Conservation (phyloP, 2,113 vertebrate genomes). For the Catharus minimus region DNA sequence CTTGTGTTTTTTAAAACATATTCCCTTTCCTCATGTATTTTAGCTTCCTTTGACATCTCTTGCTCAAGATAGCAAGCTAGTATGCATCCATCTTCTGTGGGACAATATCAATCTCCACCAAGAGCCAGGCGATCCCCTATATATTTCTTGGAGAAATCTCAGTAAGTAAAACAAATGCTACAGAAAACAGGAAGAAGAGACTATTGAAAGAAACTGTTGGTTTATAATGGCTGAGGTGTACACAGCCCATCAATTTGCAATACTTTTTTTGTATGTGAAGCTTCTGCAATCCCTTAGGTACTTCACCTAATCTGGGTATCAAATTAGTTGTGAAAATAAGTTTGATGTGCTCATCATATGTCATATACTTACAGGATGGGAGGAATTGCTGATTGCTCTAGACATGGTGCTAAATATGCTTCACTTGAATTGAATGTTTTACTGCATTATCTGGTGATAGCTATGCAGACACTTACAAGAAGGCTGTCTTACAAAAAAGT, state of each 20-base stretch:
- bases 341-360: background rate
- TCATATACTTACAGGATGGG: background rate
- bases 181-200: background rate
- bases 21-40: background rate
- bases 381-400: background rate
- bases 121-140: constrained; percentile 88
- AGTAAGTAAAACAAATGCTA: constrained; percentile 79
- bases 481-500: background rate
- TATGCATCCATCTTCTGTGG: constrained; percentile 93
- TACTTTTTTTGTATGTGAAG: background rate
- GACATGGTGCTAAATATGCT: background rate
- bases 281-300: background rate
- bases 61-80: constrained; percentile 93
- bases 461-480: background rate
- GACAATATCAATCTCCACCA: constrained; percentile 97
- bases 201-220: background rate
- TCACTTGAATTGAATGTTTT: background rate
- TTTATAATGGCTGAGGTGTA: background rate
- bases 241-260: background rate
- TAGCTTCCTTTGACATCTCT: constrained; percentile 90
- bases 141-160: constrained; percentile 88
- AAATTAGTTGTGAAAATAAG: background rate
- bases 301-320: background rate
- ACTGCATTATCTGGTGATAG: background rate
- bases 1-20: background rate